Evolutionary conservation across 2,797 vertebrate species (phyloP), one percentile per base, ranked within the genome.

Genomic region (Myiothlypis chrysogaster): DNA sequence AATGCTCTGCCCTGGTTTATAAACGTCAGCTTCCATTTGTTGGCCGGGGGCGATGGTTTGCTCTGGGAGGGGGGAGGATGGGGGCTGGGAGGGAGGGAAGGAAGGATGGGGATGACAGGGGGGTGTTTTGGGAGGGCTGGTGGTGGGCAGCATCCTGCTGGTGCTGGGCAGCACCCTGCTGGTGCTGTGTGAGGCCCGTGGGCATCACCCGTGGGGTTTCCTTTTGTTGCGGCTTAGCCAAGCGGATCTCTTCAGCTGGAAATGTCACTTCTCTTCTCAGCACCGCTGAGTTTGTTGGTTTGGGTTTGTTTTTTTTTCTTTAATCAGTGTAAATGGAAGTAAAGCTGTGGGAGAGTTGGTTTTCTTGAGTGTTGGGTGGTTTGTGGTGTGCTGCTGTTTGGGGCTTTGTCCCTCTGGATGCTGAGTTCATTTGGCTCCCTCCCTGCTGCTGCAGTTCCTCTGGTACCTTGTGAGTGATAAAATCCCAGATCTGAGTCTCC

Each of bases 381-480:
- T 78, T 65, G 30, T 35, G 35, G n/a, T 19, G 25, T 41, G 12
- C 32, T 46, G 47, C 47, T 59, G 49, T 43, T 17, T 6, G 32
- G 49, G 69, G 21, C 34, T 87, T 32, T 61, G 46, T 4, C 4
- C 3, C 30, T 12, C 0, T 12, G 70, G 34, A 15, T 71, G 72
- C 69, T 34, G 61, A 68, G 55, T 34, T 77, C 10, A 3, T 61
- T 53, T 0, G 0, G 12, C 53, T 83, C 75, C 69, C 37, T 88
- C 56, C 69, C 52, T 32, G 15, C 50, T 34, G 27, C 5, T 50
- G 44, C 69, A 32, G 22, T 37, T 83, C 43, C 66, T 61, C 43
- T 4, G 2, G 34, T n/a, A 8, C 23, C 0, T 39, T 28, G 9
- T 2, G 8, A 63, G 64, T 2, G 49, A 55, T 16, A 23, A 56